Base-by-base conservation (phyloP, 2,113 vertebrate genomes). In the Arvicanthis niloticus region DNA sequence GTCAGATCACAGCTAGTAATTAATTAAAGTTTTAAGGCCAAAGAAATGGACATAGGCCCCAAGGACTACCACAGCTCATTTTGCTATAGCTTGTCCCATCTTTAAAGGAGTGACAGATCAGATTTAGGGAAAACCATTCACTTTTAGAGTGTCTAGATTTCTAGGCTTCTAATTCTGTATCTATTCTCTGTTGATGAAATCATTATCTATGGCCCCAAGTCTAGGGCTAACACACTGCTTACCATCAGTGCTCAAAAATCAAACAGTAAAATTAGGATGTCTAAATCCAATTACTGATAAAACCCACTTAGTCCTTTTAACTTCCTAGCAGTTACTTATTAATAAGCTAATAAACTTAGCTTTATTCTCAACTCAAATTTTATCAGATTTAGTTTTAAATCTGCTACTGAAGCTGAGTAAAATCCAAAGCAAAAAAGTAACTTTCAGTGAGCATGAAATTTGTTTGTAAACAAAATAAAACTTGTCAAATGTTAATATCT, bases 281-380 rank as follows among this genome's bases (percentile, higher is more conserved):
- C 80, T 94, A 96, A 93, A 10, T 90, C 29, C 24, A 80, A 56
- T 73, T 42, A 58, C 84, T 45, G 65, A 94, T 45, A 91, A 91
- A 96, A 91, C n/a, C 48, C 84, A 75, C 34, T 53, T 58, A 85
- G 17, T 84, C 78, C 58, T 91, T 73, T 65, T 73, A 73, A 89
- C n/a, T 90, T 94, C 80, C 60, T n/a, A 72, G 89, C 29, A 65
- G 58, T 56, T 93, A 88, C 37, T 77, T 91, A 21, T 37, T 51
- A 78, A 40, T 70, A 86, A 91, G 42, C 82, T 45, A 92, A 65
- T 89, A 73, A 88, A 93, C 34, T 34, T 88, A 62, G 56, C 51
- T 94, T 95, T 96, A 91, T 93, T 94, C 91, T 96, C 93, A 95
- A 91, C 24, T 40, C 8, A 21, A 82, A 13, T 91, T 88, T 88